Conservation (phyloP, 2,888 invertebrate genomes). For the Leptothorax acervorum region DNA sequence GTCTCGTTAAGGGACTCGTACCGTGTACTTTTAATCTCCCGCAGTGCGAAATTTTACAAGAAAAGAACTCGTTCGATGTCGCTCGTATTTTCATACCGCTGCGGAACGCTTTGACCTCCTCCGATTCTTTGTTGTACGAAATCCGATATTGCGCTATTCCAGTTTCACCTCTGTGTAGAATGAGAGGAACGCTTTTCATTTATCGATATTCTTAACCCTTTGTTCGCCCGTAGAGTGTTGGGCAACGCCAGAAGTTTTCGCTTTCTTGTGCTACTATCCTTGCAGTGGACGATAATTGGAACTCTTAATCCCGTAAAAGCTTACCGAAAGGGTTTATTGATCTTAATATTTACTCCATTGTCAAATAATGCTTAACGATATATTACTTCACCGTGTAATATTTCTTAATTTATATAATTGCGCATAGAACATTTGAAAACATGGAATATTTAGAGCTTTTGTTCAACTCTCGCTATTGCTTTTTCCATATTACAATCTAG, state of each 20-base stretch:
- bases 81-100: slow-evolving; percentile 35
- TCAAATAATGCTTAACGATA: background rate
- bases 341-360: background rate
- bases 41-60: slow-evolving; percentile 32
- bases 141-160: slow-evolving; percentile 46
- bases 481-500: background rate
- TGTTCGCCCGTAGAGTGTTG: background rate
- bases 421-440: background rate
- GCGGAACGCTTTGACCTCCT: slow-evolving; percentile 32
- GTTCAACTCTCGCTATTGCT: background rate
- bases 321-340: background rate
- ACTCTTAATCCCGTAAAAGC: slow-evolving; percentile 4
- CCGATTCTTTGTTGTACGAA: slow-evolving; percentile 31
- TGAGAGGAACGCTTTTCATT: slow-evolving; percentile 27
- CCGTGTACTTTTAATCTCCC: slow-evolving; percentile 15
- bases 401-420: slow-evolving; percentile 3
- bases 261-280: background rate
- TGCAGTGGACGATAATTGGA: slow-evolving; percentile 7
- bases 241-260: slow-evolving; percentile 7
- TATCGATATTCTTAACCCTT: slow-evolving; percentile 48
- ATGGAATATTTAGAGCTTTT: background rate
- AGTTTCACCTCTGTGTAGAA: slow-evolving; percentile 19
- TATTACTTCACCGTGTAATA: background rate
- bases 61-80: slow-evolving; percentile 31
- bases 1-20: slow-evolving; percentile 14